Percentiles rank a stretch among this genome's conserved stretches.
phyloP scores from a whole-genome alignment of 2,113 vertebrate species.

The Gobiocypris rarus region DNA sequence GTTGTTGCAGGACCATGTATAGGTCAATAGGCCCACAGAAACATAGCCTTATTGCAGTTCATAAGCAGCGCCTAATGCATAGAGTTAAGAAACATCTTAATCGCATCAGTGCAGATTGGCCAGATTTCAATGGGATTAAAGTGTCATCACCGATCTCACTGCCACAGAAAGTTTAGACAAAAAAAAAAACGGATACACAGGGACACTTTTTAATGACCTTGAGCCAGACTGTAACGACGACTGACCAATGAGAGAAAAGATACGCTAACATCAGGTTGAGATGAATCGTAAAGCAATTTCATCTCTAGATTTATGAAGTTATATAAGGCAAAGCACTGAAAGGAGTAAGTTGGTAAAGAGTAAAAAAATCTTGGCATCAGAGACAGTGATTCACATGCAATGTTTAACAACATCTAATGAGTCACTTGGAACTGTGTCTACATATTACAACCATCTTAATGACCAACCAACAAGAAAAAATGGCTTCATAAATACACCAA shows the following conservation, averaged over 20 bases:
- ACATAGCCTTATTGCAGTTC: not conserved
- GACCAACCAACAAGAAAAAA: no score
- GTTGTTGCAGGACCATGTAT: not conserved
- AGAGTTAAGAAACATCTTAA: slow-evolving; percentile 34
- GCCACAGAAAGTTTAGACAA: slow-evolving; percentile 13
- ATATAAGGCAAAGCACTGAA: not conserved
- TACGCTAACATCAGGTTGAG: not conserved
- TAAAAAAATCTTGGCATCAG: not conserved
- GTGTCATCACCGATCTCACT: slow-evolving; percentile 4
- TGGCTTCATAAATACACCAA: no score
- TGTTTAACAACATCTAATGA: slow-evolving; percentile 23
- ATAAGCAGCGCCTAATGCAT: not conserved
- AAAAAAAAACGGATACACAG: slow-evolving; percentile 12
- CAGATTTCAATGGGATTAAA: slow-evolving; percentile 45
- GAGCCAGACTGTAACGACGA: not conserved
- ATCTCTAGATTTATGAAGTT: not conserved
- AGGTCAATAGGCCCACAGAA: not conserved
- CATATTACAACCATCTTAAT: not conserved
- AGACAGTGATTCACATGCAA: slow-evolving; percentile 14
- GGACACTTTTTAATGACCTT: slow-evolving; percentile 22
- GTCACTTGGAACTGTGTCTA: slow-evolving; percentile 21
- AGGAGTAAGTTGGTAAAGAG: not conserved
- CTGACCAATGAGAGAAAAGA: not conserved
- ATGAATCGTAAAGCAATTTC: not conserved
- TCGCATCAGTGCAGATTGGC: slow-evolving; percentile 40